Evolutionary conservation across 2,797 vertebrate species (phyloP).

Genomic region (Artibeus jamaicensis): DNA sequence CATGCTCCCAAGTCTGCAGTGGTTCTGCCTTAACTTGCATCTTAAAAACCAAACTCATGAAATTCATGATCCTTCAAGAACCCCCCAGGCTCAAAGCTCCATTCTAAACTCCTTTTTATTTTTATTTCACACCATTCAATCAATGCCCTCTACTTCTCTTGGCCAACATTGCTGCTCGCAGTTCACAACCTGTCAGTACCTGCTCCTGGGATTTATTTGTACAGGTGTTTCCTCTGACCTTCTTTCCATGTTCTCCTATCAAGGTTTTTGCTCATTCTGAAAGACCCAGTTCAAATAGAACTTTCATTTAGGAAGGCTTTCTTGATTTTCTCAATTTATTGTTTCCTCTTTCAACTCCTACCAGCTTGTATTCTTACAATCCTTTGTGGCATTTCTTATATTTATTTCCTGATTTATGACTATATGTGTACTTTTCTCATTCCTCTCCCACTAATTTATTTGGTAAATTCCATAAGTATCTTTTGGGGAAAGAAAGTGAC

Average conservation of each 20-base stretch:
- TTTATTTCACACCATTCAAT: background rate
- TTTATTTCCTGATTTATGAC: background rate
- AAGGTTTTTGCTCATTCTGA: background rate
- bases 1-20: background rate
- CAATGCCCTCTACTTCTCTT: background rate
- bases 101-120: background rate
- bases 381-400: background rate
- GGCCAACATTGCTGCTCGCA: background rate
- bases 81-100: background rate
- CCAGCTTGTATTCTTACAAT: background rate
- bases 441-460: background rate
- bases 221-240: background rate
- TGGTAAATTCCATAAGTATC: background rate
- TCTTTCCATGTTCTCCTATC: conserved; percentile 22
- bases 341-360: background rate
- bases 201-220: background rate
- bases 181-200: conserved; percentile 19
- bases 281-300: background rate
- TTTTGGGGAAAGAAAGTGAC: background rate
- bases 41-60: background rate
- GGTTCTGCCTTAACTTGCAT: background rate
- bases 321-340: conserved; percentile 18
- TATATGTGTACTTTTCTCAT: background rate
- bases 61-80: background rate
- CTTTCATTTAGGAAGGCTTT: background rate